Conservation (phyloP, 2,888 invertebrate genomes). For the Erebia aethiops region DNA sequence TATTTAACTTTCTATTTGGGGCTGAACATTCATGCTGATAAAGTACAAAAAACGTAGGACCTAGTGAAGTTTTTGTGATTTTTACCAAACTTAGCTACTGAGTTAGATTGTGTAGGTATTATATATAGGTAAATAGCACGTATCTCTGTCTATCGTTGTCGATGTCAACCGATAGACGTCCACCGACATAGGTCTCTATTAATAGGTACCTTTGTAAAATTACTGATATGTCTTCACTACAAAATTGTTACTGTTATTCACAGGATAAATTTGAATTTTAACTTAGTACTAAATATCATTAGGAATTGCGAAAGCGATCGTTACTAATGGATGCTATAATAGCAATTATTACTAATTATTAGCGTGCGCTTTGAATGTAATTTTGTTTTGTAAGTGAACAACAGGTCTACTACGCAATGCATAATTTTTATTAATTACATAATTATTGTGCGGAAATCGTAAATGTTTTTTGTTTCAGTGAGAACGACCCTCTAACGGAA, state of each 20-base stretch:
- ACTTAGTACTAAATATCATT: constrained; percentile 4
- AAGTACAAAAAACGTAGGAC: neutral
- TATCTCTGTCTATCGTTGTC: no score
- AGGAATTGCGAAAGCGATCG: constrained; percentile 29
- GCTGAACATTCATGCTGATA: neutral
- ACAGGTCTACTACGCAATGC: constrained; percentile 32
- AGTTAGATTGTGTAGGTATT: neutral
- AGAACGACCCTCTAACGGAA: constrained; percentile 73
- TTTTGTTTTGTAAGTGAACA: constrained; percentile 33
- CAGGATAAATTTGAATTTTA: neutral
- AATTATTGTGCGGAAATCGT: constrained; percentile 65
- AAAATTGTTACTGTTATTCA: neutral
- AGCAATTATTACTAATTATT: constrained; percentile 35
- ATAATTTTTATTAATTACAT: constrained; percentile 47
- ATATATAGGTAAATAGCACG: neutral
- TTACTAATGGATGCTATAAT: constrained; percentile 34
- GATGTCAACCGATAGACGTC: neutral
- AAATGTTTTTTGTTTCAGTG: constrained; percentile 69
- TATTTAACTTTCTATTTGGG: neutral
- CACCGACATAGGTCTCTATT: neutral
- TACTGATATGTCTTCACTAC: no score
- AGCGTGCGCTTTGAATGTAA: constrained; percentile 37
- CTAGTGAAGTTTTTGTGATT: neutral
- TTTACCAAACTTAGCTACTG: neutral
- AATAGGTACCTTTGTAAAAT: no score